A percentile compares a stretch with the other conserved stretches of the same genome.
Conservation (phyloP, 2,797 vertebrate genomes). For the Phaenicophaeus curvirostris region DNA sequence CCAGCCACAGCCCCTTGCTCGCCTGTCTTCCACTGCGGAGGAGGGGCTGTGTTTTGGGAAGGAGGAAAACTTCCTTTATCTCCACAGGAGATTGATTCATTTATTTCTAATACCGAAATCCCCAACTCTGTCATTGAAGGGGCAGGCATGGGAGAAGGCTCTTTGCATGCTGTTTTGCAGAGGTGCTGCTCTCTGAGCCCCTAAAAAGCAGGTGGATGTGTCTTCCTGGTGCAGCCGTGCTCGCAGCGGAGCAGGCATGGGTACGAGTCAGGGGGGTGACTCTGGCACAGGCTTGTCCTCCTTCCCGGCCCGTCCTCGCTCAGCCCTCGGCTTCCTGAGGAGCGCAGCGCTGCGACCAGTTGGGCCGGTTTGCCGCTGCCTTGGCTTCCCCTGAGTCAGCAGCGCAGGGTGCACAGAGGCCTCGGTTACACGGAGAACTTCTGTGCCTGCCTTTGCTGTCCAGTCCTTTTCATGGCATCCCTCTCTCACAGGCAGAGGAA, state of each 20-base stretch:
- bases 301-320: background rate
- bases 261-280: background rate
- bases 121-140: accelerated
- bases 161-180: accelerated
- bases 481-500: background rate
- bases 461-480: accelerated
- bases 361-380: background rate
- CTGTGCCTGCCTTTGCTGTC: background rate
- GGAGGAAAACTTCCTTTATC: background rate
- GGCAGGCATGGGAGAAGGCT: background rate
- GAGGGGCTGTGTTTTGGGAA: background rate
- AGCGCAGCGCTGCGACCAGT: background rate
- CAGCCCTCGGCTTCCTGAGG: background rate
- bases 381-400: no score
- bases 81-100: background rate
- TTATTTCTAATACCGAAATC: background rate
- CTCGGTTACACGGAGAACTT: accelerated
- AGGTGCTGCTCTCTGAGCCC: accelerated
- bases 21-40: accelerated
- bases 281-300: background rate
- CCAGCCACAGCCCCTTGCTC: background rate
- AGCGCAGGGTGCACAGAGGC: background rate
- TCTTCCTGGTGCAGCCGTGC: background rate
- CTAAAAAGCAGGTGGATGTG: background rate
- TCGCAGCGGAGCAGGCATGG: background rate